These are phyloP conservation scores for Trilocha varians DNA, from an alignment of 2,888 invertebrate species.

Conservation along the genomic window DNA sequence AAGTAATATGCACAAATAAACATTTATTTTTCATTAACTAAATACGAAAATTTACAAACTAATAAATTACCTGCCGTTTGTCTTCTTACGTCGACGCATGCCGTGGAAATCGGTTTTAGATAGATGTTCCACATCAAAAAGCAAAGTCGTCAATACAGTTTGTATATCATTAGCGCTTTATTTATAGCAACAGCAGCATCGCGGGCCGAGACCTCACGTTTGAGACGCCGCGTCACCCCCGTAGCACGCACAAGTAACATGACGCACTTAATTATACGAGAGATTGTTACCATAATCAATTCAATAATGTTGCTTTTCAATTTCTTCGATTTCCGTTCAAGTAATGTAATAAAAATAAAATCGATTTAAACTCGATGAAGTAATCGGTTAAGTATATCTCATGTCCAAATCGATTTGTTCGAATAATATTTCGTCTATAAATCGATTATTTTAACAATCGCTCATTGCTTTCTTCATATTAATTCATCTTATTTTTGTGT, in stretches of 20 bases:
- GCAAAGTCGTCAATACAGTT: slow-evolving; percentile 5
- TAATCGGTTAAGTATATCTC: not conserved
- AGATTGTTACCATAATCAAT: not conserved
- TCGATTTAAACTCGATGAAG: not conserved
- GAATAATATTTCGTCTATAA: too few relatives aligned
- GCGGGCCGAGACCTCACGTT: slow-evolving; percentile 47
- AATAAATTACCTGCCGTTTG: too few relatives aligned
- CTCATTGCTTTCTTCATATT: slow-evolving; percentile 20
- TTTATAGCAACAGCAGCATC: slow-evolving; percentile 50
- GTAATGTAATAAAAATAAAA: too few relatives aligned
- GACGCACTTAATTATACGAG: not conserved
- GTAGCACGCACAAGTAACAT: slow-evolving; percentile 30
- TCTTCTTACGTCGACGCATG: too few relatives aligned
- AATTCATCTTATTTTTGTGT: slow-evolving; percentile 1
- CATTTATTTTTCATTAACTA: too few relatives aligned
- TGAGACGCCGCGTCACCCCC: slow-evolving; percentile 20
- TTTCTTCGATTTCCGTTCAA: too few relatives aligned
- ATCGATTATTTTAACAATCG: slow-evolving; percentile 11
- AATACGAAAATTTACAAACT: too few relatives aligned
- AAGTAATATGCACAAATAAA: too few relatives aligned
- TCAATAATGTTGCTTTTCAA: not conserved
- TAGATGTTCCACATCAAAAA: too few relatives aligned
- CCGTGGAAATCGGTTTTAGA: too few relatives aligned
- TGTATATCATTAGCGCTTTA: slow-evolving; percentile 9
- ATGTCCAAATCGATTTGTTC: too few relatives aligned